Base-by-base conservation (phyloP, 2,797 vertebrate species). In the Luscinia megarhynchos region DNA sequence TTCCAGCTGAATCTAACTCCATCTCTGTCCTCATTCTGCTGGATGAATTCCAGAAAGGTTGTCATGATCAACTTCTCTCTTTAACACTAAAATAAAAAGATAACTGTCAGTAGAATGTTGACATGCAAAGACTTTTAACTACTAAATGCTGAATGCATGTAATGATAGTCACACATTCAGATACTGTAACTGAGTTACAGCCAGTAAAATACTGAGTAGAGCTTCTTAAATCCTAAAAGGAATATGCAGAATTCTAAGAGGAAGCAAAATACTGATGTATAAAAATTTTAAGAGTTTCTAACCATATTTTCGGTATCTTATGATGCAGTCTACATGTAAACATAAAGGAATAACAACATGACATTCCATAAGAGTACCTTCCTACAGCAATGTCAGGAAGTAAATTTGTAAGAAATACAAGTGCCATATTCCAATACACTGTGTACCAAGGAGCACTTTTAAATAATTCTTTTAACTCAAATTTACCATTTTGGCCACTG, bases 1-100 rank as follows among this genome's bases (percentile, higher is more conserved):
- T 99, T 99, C 99, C 99, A 99, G 97, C 99, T 99, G 98, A 99
- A 99, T 21, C 99, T 98, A 73, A 99, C 98, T 32, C 99, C 99
- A 94, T 99, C 99, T 15, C 99, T 98, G 88, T 99, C 99, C 98
- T 99, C 99, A 70, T 99, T 99, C 98, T 99, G 99, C 94, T 99
- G 98, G 63, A 99, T 99, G 97, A 99, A 99, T 96, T 99, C 99
- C 81, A 99, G 98, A 97, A 99, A 99, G 92, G 99, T 99, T 73
- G 99, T 98, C 99, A 99, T 99, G 95, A 93, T 98, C 95, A 94
- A 73, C 89, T 92, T 78, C 61, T 90, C 72, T 64, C 77, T 70
- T 95, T 96, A 93, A 63, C 92, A 92, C 97, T 98, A 69, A 34
- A 97, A 96, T 18, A 87, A 95, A 97, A 67, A 95, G 59, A 46